phyloP scores from a whole-genome alignment of 1,140 invertebrate species.

The Drosophila murphyi region DNA sequence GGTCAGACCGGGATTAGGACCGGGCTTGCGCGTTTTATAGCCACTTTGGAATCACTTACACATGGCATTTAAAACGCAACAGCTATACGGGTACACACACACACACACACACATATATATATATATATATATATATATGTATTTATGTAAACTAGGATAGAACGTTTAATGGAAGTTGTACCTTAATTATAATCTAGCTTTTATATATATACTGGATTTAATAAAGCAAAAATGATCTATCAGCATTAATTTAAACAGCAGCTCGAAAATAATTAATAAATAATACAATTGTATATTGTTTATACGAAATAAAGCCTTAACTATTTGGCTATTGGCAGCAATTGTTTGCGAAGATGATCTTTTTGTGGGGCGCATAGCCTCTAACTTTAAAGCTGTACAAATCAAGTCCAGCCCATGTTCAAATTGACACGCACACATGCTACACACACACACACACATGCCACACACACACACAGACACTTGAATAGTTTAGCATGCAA shows the following conservation, averaged over 20 bases:
- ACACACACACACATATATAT: conserved; percentile 2
- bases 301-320: too few species aligned
- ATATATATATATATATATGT: not conserved
- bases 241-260: not conserved
- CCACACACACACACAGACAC: not conserved
- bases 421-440: too few species aligned
- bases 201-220: not conserved
- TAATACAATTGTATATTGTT: too few species aligned
- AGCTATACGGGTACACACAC: conserved; percentile 37
- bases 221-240: not conserved
- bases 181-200: not conserved
- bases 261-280: too few species aligned
- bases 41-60: conserved; percentile 69
- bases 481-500: conserved; percentile 19
- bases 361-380: conserved; percentile 1
- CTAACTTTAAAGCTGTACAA: too few species aligned
- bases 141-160: conserved; percentile 36
- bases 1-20: conserved; percentile 3
- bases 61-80: conserved; percentile 41
- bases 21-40: conserved; percentile 48
- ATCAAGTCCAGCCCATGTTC: too few species aligned
- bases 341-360: not conserved
- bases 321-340: too few species aligned
- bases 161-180: not conserved
- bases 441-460: too few species aligned